These are phyloP conservation scores for Sphyrna mokarran DNA, from an alignment of 2,113 vertebrate genomes.

Conservation along the genomic window DNA sequence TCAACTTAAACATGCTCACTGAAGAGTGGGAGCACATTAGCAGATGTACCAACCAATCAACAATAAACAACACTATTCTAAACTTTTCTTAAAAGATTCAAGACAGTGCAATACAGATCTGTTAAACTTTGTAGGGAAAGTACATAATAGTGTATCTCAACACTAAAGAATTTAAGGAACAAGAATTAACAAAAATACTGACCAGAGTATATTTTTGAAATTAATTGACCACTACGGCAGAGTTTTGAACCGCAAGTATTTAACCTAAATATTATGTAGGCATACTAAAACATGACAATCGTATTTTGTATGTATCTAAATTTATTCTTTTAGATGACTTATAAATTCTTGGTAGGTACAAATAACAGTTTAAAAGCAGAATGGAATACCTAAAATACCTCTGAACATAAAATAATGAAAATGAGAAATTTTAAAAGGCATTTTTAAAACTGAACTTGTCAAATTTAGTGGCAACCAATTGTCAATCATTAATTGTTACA, in stretches of 20 bases:
- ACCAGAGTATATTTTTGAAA: neutral
- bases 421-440: neutral
- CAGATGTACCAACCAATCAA: slow-evolving; percentile 10
- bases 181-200: neutral
- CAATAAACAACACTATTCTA: neutral
- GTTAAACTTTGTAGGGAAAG: neutral
- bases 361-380: neutral
- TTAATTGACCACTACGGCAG: neutral
- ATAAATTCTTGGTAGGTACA: neutral
- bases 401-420: neutral
- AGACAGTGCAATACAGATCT: neutral
- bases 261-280: neutral
- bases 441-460: neutral
- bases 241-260: neutral
- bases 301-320: neutral
- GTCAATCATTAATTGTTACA: neutral
- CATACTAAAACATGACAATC: neutral
- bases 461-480: neutral
- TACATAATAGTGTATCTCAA: neutral
- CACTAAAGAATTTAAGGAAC: neutral
- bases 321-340: slow-evolving; percentile 22
- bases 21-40: neutral
- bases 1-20: neutral
- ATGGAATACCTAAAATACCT: neutral
- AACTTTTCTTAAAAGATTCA: neutral